Evolutionary conservation across 2,888 invertebrate genomes (phyloP).

Genomic region (Drosophila borealis): DNA sequence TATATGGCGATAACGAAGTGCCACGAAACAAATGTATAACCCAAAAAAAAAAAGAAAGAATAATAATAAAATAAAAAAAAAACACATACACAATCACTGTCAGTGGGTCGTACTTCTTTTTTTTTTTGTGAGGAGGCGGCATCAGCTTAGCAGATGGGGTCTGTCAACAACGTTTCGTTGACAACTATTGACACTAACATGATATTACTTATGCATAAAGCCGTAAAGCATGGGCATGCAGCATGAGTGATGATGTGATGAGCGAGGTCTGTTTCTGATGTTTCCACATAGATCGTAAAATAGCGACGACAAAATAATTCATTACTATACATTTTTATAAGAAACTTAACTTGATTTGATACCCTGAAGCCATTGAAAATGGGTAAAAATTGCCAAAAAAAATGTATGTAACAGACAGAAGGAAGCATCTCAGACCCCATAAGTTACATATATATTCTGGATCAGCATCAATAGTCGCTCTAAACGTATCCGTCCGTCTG

Average conservation of each 20-base stretch:
- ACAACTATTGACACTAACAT: conserved; percentile 78
- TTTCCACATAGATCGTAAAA: background rate
- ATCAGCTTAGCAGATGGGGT: conserved; percentile 44
- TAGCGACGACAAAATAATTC: too few relatives aligned
- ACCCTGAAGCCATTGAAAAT: too few relatives aligned
- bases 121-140: conserved; percentile 4
- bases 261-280: conserved; percentile 18
- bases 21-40: conserved; percentile 57
- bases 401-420: too few relatives aligned
- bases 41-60: conserved; percentile 24
- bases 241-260: conserved; percentile 31
- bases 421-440: too few relatives aligned
- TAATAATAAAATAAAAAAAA: conserved; percentile 52
- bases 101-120: conserved; percentile 18
- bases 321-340: too few relatives aligned
- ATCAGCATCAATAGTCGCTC: too few relatives aligned
- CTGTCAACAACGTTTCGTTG: conserved; percentile 71
- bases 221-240: conserved; percentile 47
- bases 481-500: too few relatives aligned
- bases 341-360: too few relatives aligned
- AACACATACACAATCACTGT: conserved; percentile 46
- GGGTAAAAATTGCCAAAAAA: too few relatives aligned
- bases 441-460: too few relatives aligned
- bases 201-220: conserved; percentile 76
- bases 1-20: conserved; percentile 65